Conservation (phyloP, 2,797 vertebrate species). For the Steatocranus sp. region DNA sequence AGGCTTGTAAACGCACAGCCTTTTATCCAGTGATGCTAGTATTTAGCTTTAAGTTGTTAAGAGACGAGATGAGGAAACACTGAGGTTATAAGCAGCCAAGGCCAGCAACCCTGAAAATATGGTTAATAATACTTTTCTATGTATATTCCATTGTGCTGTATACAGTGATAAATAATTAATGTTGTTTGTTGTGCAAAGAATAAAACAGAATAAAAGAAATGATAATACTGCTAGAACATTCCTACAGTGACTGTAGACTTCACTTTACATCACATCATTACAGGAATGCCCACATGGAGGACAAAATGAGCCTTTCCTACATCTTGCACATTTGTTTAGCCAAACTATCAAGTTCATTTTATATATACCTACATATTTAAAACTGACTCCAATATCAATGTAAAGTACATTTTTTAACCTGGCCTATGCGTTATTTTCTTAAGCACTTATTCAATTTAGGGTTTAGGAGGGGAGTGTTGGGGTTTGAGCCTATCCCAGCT, state of each 20-base stretch:
- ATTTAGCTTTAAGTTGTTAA: neutral
- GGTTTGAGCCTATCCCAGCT: neutral
- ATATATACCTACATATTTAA: neutral
- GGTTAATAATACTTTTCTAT: neutral
- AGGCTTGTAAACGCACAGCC: constrained; percentile 3
- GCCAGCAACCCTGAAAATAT: neutral
- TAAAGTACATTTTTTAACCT: neutral
- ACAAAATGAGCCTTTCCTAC: rapidly evolving
- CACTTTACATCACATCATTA: neutral
- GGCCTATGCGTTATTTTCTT: neutral
- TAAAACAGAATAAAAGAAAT: neutral
- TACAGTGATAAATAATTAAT: neutral
- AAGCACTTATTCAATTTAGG: neutral
- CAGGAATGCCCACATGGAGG: neutral
- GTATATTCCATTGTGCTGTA: neutral
- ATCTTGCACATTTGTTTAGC: neutral
- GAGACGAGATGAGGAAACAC: neutral
- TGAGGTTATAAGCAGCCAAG: neutral
- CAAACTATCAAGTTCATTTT: neutral
- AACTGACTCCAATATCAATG: neutral
- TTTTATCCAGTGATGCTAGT: neutral
- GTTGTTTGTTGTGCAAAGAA: neutral
- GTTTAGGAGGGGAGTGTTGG: neutral
- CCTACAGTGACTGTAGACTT: neutral
- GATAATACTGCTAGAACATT: neutral